Evolutionary conservation across 2,113 vertebrate genomes (phyloP), one percentile per base, ranked within the genome.

Genomic region (Pungitius pungitius): DNA sequence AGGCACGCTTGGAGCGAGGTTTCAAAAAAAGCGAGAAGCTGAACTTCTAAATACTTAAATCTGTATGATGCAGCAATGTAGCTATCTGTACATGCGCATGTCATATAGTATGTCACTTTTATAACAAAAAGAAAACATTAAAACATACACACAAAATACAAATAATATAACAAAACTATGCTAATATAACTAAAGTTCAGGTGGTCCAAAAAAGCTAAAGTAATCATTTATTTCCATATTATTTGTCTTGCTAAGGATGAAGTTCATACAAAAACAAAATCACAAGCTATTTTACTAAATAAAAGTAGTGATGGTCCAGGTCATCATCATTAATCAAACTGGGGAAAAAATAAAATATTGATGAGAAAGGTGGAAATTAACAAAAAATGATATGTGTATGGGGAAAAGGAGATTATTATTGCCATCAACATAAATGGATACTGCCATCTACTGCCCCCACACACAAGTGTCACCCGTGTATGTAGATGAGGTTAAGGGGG

Each of bases 351-450:
- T 83, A 89, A 80, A 64, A 87, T 90, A 89, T 87, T 81, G 64
- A 89, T 89, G 82, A 72, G 78, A 70, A 78, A 73, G 30, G 30
- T 56, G 37, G 76, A 67, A 83, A 74, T 82, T 85, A 90, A 86
- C 26, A 42, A 73, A 69, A 79, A 83, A 58, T 15, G 75, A 69
- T 79, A 78, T 83, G 55, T 60, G 78, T 69, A 63, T 45, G 33
- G 30, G 52, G 60, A 86, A 69, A 81, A 81, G 85, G 57, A 84
- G 83, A 84, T 83, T 76, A 83, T 35, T 35, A 43, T 20, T 26
- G 52, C 56, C 52, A 83, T 85, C 78, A 66, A 57, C 51, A 81
- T 72, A 79, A 75, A 86, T 67, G 52, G 68, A 81, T 49, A 61
- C 4, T 58, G 61, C 63, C 74, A 87, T 88, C 79, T 75, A 74